phyloP scores from a whole-genome alignment of 2,797 vertebrate species.

The Thripadectes ignobilis region DNA sequence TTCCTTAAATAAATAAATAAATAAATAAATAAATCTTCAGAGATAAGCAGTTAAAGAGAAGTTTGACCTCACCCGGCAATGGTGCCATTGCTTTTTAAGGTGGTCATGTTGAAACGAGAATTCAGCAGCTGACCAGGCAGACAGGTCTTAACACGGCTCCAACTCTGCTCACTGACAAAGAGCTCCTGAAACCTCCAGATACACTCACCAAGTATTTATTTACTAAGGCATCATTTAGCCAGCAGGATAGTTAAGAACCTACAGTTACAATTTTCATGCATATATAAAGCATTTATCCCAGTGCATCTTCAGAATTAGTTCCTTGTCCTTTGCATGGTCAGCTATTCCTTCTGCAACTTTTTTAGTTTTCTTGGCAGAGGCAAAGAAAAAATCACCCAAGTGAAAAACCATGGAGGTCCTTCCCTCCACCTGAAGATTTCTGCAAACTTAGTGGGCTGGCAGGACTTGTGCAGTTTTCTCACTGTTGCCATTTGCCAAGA shows the following conservation, averaged over 20 bases:
- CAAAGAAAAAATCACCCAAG: not conserved
- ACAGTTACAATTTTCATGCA: not conserved
- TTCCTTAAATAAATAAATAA: not conserved
- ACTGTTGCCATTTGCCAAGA: not conserved
- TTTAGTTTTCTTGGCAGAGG: rapidly evolving
- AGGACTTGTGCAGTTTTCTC: not conserved
- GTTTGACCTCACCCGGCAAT: not conserved
- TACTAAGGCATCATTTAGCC: not conserved
- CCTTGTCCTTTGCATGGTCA: not conserved
- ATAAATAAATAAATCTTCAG: not conserved
- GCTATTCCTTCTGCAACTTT: not conserved
- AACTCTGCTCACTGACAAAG: not conserved
- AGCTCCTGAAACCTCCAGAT: not conserved
- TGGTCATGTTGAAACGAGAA: not conserved
- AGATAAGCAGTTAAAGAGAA: not conserved
- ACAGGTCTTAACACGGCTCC: not conserved
- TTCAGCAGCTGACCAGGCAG: not conserved
- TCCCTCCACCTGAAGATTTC: not conserved
- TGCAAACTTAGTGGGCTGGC: not conserved
- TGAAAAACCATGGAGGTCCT: not conserved
- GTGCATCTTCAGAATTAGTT: not conserved
- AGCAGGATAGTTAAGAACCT: not conserved
- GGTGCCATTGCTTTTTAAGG: not conserved
- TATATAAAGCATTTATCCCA: not conserved
- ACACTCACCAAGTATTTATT: not conserved